Conservation (phyloP, 1,140 invertebrate species). For the Drosophila fuyamai region DNA sequence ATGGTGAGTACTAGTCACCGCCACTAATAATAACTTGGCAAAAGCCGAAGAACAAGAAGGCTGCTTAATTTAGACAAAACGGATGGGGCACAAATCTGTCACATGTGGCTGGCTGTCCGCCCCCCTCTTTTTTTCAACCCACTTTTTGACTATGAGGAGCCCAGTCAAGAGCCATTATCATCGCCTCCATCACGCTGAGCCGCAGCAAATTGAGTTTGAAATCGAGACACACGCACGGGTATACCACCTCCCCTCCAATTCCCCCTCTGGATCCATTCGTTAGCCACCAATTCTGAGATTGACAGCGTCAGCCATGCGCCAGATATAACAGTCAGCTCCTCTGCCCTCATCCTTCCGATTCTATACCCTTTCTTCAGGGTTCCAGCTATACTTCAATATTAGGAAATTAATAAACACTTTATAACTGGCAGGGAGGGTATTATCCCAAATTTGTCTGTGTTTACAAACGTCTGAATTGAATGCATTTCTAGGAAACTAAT, state of each 20-base stretch:
- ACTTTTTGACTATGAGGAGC: constrained; percentile 1
- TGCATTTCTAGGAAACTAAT: neutral
- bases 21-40: constrained; percentile 21
- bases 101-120: constrained; percentile 37
- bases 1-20: constrained; percentile 84
- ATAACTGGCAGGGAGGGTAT: neutral
- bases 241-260: constrained; percentile 5
- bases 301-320: constrained; percentile 54
- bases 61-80: constrained; percentile 53
- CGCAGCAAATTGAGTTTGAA: constrained; percentile 71
- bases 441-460: neutral
- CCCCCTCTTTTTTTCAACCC: neutral
- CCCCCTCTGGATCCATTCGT: constrained; percentile 3
- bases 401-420: neutral
- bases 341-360: neutral
- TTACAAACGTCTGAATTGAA: neutral
- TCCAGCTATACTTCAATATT: neutral
- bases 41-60: constrained; percentile 5
- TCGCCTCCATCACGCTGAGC: constrained; percentile 22
- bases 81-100: constrained; percentile 50
- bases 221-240: constrained; percentile 72
- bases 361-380: constrained; percentile 7
- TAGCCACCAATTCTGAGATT: constrained; percentile 39
- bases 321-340: neutral
- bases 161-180: constrained; percentile 39